Evolutionary conservation across 64 coral and sea anemone genomes (phyloP).

Genomic region (Pocillopora damicornis): DNA sequence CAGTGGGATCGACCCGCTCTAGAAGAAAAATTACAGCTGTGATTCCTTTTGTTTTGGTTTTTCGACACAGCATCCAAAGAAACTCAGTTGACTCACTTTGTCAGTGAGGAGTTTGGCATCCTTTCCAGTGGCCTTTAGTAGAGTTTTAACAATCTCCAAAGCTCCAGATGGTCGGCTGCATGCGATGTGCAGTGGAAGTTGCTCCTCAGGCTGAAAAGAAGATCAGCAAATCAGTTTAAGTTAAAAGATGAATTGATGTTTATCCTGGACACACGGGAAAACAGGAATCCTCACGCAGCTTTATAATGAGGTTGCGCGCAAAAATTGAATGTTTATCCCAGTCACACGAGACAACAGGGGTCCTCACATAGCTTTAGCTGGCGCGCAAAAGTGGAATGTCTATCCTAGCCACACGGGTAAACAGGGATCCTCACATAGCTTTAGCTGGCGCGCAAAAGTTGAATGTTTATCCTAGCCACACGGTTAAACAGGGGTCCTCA

Average conservation of each 20-base stretch:
- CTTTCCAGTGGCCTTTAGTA: conserved; percentile 81
- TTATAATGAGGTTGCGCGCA: too few relatives aligned
- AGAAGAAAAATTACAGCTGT: neutral
- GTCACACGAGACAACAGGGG: too few relatives aligned
- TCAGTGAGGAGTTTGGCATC: conserved; percentile 63
- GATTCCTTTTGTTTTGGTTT: neutral
- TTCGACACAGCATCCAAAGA: neutral
- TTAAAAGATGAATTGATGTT: too few relatives aligned
- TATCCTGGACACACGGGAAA: neutral
- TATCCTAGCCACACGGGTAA: too few relatives aligned
- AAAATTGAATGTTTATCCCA: too few relatives aligned
- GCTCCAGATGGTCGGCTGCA: conserved; percentile 80
- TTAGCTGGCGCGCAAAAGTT: too few relatives aligned
- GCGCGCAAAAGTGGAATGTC: too few relatives aligned
- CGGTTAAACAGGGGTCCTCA: too few relatives aligned
- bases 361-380: too few relatives aligned
- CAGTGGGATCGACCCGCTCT: conserved; percentile 71
- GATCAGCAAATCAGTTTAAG: neutral
- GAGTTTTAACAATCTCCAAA: conserved; percentile 72
- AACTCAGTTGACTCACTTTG: conserved; percentile 46
- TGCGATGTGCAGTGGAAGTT: conserved; percentile 78
- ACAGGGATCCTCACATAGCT: too few relatives aligned
- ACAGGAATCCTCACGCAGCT: neutral
- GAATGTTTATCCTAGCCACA: too few relatives aligned
- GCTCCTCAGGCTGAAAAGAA: conserved; percentile 55